These are phyloP conservation scores for Trematomus bernacchii DNA, from an alignment of 2,797 vertebrate genomes.

Conservation along the genomic window DNA sequence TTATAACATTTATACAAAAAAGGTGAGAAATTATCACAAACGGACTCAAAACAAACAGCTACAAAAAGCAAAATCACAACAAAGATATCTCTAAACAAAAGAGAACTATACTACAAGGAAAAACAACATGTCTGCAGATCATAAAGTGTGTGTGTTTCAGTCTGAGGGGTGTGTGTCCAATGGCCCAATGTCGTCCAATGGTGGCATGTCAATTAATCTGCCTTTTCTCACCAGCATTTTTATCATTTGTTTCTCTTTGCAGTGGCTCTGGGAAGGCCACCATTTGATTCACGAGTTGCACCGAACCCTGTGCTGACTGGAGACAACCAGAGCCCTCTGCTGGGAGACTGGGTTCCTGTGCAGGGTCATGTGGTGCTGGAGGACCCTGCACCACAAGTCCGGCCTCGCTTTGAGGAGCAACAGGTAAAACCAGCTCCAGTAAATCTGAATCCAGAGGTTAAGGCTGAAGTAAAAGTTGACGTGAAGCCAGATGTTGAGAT, in stretches of 20 bases:
- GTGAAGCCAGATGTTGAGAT: neutral
- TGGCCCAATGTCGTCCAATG: neutral
- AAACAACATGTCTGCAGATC: neutral
- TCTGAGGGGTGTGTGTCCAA: neutral
- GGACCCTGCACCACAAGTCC: slow-evolving; percentile 43
- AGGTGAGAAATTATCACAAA: neutral
- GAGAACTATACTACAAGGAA: neutral
- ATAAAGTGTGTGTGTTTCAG: neutral
- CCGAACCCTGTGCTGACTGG: slow-evolving; percentile 8
- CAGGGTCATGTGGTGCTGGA: slow-evolving; percentile 67
- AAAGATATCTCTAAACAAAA: neutral
- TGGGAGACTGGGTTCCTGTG: slow-evolving; percentile 56
- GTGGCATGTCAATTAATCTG: neutral
- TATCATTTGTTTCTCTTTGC: slow-evolving; percentile 1
- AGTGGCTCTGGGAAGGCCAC: slow-evolving; percentile 59
- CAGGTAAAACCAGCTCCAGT: neutral
- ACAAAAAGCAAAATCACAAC: neutral
- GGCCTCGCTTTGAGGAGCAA: neutral
- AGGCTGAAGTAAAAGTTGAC: neutral
- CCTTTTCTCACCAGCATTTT: neutral
- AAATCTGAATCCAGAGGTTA: neutral
- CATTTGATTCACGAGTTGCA: neutral
- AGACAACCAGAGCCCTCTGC: slow-evolving; percentile 30
- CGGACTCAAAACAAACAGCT: neutral
- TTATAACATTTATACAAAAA: too few relatives aligned